Conservation (phyloP, 2,888 invertebrate genomes). For the Thymelicus sylvestris region DNA sequence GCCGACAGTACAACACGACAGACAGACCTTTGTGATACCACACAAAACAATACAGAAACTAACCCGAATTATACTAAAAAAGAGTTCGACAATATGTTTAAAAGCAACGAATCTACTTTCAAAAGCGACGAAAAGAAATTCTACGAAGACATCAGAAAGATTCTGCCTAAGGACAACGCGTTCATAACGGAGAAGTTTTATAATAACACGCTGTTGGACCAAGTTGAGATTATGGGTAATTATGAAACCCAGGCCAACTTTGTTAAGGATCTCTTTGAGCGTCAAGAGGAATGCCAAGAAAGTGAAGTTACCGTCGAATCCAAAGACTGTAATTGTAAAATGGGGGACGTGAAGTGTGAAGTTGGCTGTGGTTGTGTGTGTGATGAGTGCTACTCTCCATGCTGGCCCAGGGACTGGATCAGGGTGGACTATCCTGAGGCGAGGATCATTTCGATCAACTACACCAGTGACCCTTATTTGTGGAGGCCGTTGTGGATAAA, state of each 20-base stretch:
- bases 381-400: slow-evolving; percentile 84
- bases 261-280: slow-evolving; percentile 68
- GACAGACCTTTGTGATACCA: neutral
- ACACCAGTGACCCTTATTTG: slow-evolving; percentile 90
- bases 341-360: slow-evolving; percentile 52
- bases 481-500: slow-evolving; percentile 91
- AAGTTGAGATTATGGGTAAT: slow-evolving; percentile 59
- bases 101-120: slow-evolving; percentile 18
- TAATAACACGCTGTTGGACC: slow-evolving; percentile 60
- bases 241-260: slow-evolving; percentile 73
- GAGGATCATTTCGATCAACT: slow-evolving; percentile 92
- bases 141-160: slow-evolving; percentile 51
- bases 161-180: slow-evolving; percentile 61
- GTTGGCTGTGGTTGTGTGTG: slow-evolving; percentile 74
- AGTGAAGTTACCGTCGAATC: slow-evolving; percentile 40
- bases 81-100: slow-evolving; percentile 23
- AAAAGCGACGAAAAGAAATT: slow-evolving; percentile 56
- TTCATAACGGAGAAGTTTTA: slow-evolving; percentile 72
- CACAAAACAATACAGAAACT: slow-evolving; percentile 33
- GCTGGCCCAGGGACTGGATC: slow-evolving; percentile 96
- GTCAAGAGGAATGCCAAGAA: slow-evolving; percentile 40
- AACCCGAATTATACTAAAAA: slow-evolving; percentile 34
- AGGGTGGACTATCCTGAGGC: slow-evolving; percentile 90
- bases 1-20: slow-evolving; percentile 48
- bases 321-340: slow-evolving; percentile 51